Evolutionary conservation across 2,797 vertebrate species (phyloP).

Genomic region (Malacoctenus gilli): DNA sequence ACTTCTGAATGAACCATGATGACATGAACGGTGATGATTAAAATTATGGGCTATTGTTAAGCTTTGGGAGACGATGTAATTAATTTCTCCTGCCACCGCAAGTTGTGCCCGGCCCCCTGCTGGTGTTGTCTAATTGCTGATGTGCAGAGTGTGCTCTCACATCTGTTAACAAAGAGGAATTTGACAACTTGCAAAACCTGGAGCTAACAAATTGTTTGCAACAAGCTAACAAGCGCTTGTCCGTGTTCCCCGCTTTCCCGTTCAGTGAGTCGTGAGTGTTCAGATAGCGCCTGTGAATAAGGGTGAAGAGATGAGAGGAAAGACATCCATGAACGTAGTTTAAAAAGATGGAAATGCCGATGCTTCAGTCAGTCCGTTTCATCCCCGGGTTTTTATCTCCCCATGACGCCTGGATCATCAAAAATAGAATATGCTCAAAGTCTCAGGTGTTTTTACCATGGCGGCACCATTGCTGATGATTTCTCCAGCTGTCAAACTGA

Average conservation of each 20-base stretch:
- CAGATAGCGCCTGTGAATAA: conserved; percentile 22
- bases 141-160: conserved; percentile 40
- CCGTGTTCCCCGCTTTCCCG: conserved; percentile 1
- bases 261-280: conserved; percentile 28
- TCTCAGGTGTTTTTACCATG: conserved; percentile 37
- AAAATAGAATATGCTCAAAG: conserved; percentile 41
- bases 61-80: conserved; percentile 56
- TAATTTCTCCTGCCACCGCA: conserved; percentile 56
- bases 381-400: conserved; percentile 34
- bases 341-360: conserved; percentile 46
- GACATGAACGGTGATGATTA: conserved; percentile 51
- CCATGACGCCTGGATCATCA: conserved; percentile 17
- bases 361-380: conserved; percentile 40
- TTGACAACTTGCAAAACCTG: conserved; percentile 52
- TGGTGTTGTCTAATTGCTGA: conserved; percentile 56
- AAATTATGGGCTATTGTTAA: conserved; percentile 65
- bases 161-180: conserved; percentile 55
- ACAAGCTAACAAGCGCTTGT: conserved; percentile 34
- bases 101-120: conserved; percentile 40
- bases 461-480: conserved; percentile 31
- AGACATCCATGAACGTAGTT: conserved; percentile 11
- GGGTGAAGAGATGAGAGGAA: conserved; percentile 29
- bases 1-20: conserved; percentile 57
- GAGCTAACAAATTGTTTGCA: conserved; percentile 48
- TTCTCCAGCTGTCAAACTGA: conserved; percentile 43